Evolutionary conservation across 2,888 invertebrate genomes (phyloP).

Genomic region (Hemithea aestivaria): DNA sequence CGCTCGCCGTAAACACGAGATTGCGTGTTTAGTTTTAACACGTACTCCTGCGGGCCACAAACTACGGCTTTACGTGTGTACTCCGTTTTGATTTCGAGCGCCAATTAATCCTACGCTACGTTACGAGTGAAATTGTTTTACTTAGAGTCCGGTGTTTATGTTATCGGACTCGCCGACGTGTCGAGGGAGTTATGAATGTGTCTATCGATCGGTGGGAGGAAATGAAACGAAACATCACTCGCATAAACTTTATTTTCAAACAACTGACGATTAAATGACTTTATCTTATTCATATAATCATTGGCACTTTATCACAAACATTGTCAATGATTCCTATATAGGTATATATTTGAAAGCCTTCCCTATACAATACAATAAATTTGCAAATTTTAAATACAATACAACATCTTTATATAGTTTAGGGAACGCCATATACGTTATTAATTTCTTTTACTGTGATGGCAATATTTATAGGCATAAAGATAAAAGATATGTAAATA

Average conservation of each 20-base stretch:
- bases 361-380: conserved; percentile 15
- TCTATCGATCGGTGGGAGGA: neutral
- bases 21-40: conserved; percentile 50
- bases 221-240: conserved; percentile 18
- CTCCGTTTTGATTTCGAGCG: conserved; percentile 58
- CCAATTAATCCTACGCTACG: conserved; percentile 43
- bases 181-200: neutral
- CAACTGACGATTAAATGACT: conserved; percentile 35
- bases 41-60: conserved; percentile 54
- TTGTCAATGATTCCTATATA: conserved; percentile 66
- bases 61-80: conserved; percentile 55
- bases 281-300: conserved; percentile 68
- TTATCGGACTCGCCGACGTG: conserved; percentile 8
- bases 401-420: no score
- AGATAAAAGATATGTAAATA: conserved; percentile 19
- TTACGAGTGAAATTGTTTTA: conserved; percentile 14
- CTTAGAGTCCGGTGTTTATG: conserved; percentile 18
- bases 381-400: conserved; percentile 1
- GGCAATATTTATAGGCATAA: conserved; percentile 32
- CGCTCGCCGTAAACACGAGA: conserved; percentile 40
- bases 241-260: conserved; percentile 40
- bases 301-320: conserved; percentile 79
- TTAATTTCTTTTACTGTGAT: conserved; percentile 30
- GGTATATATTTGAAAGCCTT: conserved; percentile 23
- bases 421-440: neutral